A percentile compares a stretch with the other conserved stretches of the same genome.
Evolutionary conservation across 30 jellyfish, hydroid and myxozoan species (phyloP).

Genomic region (Sanderia malayensis): DNA sequence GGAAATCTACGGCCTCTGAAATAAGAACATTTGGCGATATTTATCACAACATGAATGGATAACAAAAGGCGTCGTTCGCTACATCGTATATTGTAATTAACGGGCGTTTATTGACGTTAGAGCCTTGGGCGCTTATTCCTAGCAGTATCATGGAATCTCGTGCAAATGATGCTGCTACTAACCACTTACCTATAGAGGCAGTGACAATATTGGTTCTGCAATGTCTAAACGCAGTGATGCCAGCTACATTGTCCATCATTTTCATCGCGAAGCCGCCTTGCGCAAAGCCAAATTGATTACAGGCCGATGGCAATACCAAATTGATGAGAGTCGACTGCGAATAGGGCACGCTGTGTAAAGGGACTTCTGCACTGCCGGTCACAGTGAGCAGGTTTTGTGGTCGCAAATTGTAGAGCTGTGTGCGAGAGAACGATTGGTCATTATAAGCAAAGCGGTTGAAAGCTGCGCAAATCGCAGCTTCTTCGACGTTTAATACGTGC

Average conservation of each 20-base stretch:
- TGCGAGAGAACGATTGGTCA: too few species aligned
- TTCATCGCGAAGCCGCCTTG: conserved; percentile 88
- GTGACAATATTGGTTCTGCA: conserved; percentile 82
- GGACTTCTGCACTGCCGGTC: conserved; percentile 51
- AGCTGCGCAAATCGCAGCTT: too few species aligned
- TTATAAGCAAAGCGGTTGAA: too few species aligned
- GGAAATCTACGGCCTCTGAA: conserved; percentile 84
- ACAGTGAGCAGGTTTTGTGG: conserved; percentile 54
- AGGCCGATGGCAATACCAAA: conserved; percentile 77
- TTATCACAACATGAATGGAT: too few species aligned
- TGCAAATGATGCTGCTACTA: too few species aligned
- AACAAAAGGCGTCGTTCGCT: too few species aligned
- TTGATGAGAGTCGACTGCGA: conserved; percentile 75
- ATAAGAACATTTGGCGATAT: too few species aligned
- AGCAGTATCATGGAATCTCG: too few species aligned
- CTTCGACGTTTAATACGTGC: too few species aligned
- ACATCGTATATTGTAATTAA: too few species aligned
- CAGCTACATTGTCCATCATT: conserved; percentile 89
- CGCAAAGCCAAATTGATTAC: conserved; percentile 67
- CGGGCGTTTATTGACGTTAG: too few species aligned
- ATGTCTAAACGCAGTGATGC: conserved; percentile 79
- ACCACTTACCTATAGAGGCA: conserved; percentile 80
- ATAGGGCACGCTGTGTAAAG: conserved; percentile 64
- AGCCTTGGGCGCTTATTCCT: too few species aligned
- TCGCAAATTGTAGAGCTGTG: conserved; percentile 49